Base-by-base conservation (phyloP, 2,888 invertebrate species). In the Pemphredon lugubris region DNA sequence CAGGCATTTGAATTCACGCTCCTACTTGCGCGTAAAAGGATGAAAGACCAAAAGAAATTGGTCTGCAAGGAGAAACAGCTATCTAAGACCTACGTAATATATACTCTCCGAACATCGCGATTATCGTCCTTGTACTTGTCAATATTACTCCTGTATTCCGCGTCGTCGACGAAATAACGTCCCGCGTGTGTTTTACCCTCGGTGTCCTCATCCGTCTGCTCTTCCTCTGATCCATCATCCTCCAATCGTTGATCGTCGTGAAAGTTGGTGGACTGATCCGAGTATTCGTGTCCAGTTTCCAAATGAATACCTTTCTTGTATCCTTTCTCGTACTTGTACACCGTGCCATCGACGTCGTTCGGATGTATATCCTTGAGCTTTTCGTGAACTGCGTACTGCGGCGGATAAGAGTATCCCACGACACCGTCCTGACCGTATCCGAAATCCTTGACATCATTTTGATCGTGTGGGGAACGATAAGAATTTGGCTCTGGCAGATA, bases 391-490 rank as follows among this genome's bases (percentile, higher is more conserved):
- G 69, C 73, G 57, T 87, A 87, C 7, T 82, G 82, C 2, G 78
- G 75, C 0, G 79, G 76, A 60, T 88, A 90, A 32, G 58, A 42
- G 48, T 74, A 69, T 1, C 59, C 61, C 5, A 68, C 32, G 60
- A 59, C 40, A 6, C 44, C 65, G 42, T 40, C 42, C 30, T 48
- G 16, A 0, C 23, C 14, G 91, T 91, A 9, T 89, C 73, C 0
- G 90, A 90, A 63, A 91, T 91, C 61, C 84, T 91, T 64, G 1
- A 39, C 7, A 26, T 59, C 34, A 2, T 71, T 58, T 4, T 51
- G 23, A 13, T 73, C 67, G n/a, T n/a, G n/a, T n/a, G n/a, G n/a
- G 3, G 75, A 64, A 6, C 73, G 53, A 6, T 70, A 37, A 42
- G 44, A 7, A 11, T 54, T 66, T 39, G 26, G 68, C 37, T 80